Evolutionary conservation across 2,113 vertebrate genomes (phyloP), one percentile per base, ranked within the genome.

Genomic region (Nycticorax nycticorax): DNA sequence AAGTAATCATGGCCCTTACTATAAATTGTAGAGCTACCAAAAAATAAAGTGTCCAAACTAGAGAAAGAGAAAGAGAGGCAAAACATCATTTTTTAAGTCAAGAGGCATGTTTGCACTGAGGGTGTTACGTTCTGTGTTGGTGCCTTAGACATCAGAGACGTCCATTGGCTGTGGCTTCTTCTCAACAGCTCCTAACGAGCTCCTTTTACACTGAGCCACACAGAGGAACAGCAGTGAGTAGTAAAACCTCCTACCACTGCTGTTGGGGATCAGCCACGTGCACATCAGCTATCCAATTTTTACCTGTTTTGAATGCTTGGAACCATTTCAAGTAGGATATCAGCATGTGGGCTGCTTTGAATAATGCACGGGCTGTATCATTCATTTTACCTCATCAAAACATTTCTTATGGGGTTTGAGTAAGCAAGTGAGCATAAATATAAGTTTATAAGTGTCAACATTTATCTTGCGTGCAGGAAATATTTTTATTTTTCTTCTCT

Each of bases 201-300:
- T 41, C 4, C 14, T 35, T 71, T 50, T 24, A 37, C 12, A 37
- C 1, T 1, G 4, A 82, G 19, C 8, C 6, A 15, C 0, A 1
- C 0, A 1, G 14, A 63, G 28, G 9, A 41, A 24, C 2, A 56
- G 3, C 15, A 73, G 6, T 12, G 5, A 45, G 53, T 11, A 63
- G 1, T 17, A 45, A 80, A 88, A 62, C 5, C 5, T 57, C 5
- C 5, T 57, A 21, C 18, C 11, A 12, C 8, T 68, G 30, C 8
- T 32, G 4, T 4, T 60, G 18, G 5, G 7, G 5, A n/a, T 9
- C 8, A 33, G 56, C 24, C 26, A 22, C 0, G 1, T 14, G 10
- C 4, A 60, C 19, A 7, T 76, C 5, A 32, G 19, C 26, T 55
- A 50, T 19, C 26, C 3, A 26, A 10, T 27, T 76, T 64, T 79